Evolutionary conservation across 1,140 invertebrate species (phyloP), one percentile per base, ranked within the genome.

Genomic region (Magallana gigas): DNA sequence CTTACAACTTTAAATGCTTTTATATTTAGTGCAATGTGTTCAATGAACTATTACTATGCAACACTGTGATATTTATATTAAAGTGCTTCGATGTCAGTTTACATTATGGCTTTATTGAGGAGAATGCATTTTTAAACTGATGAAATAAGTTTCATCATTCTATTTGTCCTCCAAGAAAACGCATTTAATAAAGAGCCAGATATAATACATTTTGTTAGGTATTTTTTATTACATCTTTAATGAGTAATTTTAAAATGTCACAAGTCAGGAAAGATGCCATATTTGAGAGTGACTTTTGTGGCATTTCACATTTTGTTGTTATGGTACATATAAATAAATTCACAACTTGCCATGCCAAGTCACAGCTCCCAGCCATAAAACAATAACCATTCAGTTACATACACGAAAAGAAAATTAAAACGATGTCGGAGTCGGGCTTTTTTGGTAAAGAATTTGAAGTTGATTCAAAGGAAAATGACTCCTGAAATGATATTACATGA

Each of bases 361-460:
- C 7, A 9, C 8, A 71, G 18, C 36, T 23, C 7, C 9, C 0
- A 71, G 68, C 36, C n/a, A 71, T 71, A 71, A 71, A 71, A 29
- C 68, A 71, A 71, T 71, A 71, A 5, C 8, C 23, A 71, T 29
- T 23, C 18, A 71, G 68, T 29, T 29, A 71, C 18, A 71, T 29
- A 71, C 68, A 71, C 29, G 68, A 71, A 71, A 71, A 71, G 18
- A 71, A 71, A 71, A 71, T 71, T 71, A 71, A 71, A 71, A 71
- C 68, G 68, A 71, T 71, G 68, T 71, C 68, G 68, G 68, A 29
- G 68, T 29, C 68, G 8, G 18, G 23, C 68, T 71, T 29, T 71
- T 29, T 23, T 11, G 23, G 36, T 71, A 71, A 8, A 48, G n/a
- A 71, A 48, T 5, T 23, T 8, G 68, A 9, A 9, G 11, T 29